A percentile compares a stretch with the other conserved stretches of the same genome.
phyloP scores from a whole-genome alignment of 2,888 invertebrate genomes.

The Lepidochitona cinerea region DNA sequence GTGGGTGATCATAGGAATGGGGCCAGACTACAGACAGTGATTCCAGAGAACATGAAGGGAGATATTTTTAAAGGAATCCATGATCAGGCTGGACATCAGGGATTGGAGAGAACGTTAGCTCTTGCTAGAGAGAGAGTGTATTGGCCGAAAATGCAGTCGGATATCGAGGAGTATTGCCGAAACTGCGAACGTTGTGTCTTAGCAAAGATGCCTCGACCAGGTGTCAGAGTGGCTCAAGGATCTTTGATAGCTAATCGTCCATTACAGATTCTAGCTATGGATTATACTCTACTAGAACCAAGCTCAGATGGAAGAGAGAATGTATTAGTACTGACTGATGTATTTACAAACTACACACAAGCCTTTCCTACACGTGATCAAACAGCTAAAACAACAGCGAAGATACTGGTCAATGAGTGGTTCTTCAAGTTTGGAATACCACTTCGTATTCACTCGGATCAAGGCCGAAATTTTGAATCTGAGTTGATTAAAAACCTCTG shows the following conservation, averaged over 20 bases:
- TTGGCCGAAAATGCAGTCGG: conserved; percentile 17
- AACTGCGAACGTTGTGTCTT: conserved; percentile 15
- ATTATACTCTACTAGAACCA: conserved; percentile 25
- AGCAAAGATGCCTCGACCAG: conserved; percentile 9
- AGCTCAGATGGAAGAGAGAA: conserved; percentile 19
- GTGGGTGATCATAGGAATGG: conserved; percentile 4
- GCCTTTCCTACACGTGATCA: conserved; percentile 30
- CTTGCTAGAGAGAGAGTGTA: conserved; percentile 9
- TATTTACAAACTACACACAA: conserved; percentile 25
- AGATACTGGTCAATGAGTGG: conserved; percentile 17
- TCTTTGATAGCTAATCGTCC: conserved; percentile 15
- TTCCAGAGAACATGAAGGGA: conserved; percentile 2
- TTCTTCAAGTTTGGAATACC: conserved; percentile 24
- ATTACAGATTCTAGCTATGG: conserved; percentile 25
- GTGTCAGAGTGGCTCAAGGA: conserved; percentile 4
- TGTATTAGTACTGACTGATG: conserved; percentile 27
- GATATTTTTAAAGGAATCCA: conserved; percentile 20
- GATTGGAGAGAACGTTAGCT: conserved; percentile 9
- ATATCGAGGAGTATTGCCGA: conserved; percentile 11
- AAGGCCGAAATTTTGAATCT: conserved; percentile 24
- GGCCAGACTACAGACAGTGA: conserved; percentile 10
- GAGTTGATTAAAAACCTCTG: conserved; percentile 19
- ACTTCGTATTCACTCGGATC: conserved; percentile 19
- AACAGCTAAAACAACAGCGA: conserved; percentile 22
- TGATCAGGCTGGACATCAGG: conserved; percentile 22